Evolutionary conservation across 2,113 vertebrate genomes (phyloP).

Genomic region (Corvus cornix): DNA sequence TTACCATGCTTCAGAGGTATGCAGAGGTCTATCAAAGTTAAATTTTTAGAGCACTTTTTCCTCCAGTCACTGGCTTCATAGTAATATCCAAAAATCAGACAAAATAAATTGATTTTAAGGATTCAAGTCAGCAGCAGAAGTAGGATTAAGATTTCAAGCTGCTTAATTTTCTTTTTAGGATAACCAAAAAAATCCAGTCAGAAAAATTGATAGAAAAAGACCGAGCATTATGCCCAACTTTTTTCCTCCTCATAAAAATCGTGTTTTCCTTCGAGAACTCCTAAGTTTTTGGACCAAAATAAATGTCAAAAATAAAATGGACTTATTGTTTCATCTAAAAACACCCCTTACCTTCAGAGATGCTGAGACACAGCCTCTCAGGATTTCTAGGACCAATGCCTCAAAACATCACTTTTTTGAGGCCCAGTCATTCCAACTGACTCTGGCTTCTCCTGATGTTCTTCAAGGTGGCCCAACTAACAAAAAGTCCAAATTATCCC

Average conservation of each 20-base stretch:
- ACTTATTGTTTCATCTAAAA: not conserved
- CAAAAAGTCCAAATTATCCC: not conserved
- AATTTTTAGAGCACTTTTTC: not conserved
- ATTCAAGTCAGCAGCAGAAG: not conserved
- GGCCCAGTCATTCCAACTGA: not conserved
- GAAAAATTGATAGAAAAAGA: not conserved
- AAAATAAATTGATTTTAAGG: not conserved
- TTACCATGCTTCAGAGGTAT: not conserved
- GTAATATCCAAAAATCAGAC: not conserved
- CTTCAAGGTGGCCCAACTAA: too few species aligned
- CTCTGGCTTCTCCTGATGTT: not conserved
- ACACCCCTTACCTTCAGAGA: not conserved
- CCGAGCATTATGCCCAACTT: not conserved
- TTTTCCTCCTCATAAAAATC: rapidly evolving
- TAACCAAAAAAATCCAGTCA: not conserved
- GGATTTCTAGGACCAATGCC: not conserved
- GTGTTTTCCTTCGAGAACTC: not conserved
- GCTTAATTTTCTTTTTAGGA: not conserved
- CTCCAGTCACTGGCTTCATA: not conserved
- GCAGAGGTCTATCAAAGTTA: not conserved
- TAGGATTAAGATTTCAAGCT: not conserved
- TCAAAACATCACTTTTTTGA: not conserved
- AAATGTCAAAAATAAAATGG: not conserved
- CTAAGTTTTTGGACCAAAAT: not conserved
- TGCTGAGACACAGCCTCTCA: not conserved